These are phyloP conservation scores for Panthera uncia DNA, from an alignment of 2,113 vertebrate genomes.

Conservation along the genomic window DNA sequence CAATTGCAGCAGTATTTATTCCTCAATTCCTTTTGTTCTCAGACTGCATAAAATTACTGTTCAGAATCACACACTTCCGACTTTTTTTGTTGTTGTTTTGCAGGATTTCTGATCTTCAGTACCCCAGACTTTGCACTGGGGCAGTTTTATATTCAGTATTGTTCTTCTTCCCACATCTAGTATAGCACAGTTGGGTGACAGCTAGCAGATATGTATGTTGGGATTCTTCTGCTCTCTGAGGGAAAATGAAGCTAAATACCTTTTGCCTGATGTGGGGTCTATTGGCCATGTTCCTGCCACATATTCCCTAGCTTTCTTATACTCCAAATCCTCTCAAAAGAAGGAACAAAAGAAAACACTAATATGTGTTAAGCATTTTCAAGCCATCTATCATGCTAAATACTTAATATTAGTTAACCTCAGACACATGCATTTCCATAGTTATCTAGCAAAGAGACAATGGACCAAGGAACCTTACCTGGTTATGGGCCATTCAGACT, in stretches of 20 bases:
- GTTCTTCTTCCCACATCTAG: background rate
- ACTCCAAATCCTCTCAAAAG: background rate
- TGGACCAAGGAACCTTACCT: background rate
- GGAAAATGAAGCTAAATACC: background rate
- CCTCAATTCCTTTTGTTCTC: background rate
- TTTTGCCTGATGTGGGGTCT: background rate
- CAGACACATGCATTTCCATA: background rate
- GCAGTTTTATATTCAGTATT: background rate
- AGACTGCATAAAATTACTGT: background rate
- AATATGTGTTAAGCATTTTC: background rate
- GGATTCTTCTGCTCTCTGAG: background rate
- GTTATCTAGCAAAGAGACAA: background rate
- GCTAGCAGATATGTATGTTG: background rate
- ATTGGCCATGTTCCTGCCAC: background rate
- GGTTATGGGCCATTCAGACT: background rate
- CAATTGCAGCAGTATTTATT: background rate
- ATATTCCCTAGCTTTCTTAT: background rate
- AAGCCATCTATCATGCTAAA: background rate
- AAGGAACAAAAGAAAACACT: background rate
- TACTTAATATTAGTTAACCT: background rate
- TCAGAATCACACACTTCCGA: background rate
- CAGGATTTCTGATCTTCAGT: background rate
- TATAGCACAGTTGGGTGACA: background rate
- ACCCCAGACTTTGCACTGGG: background rate
- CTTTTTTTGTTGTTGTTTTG: background rate